Base-by-base conservation (phyloP, 2,113 vertebrate species). In the Sminthopsis crassicaudata region DNA sequence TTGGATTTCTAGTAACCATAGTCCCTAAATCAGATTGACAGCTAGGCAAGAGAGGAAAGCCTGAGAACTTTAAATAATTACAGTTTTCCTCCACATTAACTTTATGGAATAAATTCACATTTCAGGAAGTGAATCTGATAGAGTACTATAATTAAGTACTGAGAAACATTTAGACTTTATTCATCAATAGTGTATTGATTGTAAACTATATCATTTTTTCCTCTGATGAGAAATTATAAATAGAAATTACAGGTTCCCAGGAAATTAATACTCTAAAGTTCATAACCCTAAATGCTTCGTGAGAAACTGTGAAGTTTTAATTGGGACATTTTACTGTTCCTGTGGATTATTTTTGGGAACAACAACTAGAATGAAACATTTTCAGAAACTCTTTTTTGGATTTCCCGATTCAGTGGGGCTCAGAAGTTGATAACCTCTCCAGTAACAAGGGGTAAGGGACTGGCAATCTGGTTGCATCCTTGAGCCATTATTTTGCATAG, bases 121-220 rank as follows among this genome's bases (percentile, higher is more conserved):
- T 94, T 92, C 52, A 94, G 88, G 93, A 91, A 95, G 95, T 95
- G 95, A 90, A 89, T 93, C 52, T 93, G n/a, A 53, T 24, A 94
- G 42, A 94, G 42, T 91, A 53, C n/a, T 90, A 36, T 95, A 22
- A 89, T 89, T 96, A 96, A 96, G 53, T 93, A 91, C 42, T 92
- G 53, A 36, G 27, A 67, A 84, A 91, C 50, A 92, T 91, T 94
- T 95, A 60, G 10, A 91, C 36, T 90, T 48, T 53, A 92, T 91
- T 42, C 90, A 94, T 91, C 76, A 55, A 94, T 92, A 93, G 19
- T 42, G 84, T 23, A 52, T 3, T 93, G 57, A 90, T 19, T 94
- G 0, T 42, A 88, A 60, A 91, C 27, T 84, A 96, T 88, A 23
- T 93, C 54, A 94, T 92, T 93, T 27, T 90, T 91, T 23, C 55